Base-by-base conservation (phyloP, 2,888 invertebrate genomes). In the Eupithecia subfuscata region DNA sequence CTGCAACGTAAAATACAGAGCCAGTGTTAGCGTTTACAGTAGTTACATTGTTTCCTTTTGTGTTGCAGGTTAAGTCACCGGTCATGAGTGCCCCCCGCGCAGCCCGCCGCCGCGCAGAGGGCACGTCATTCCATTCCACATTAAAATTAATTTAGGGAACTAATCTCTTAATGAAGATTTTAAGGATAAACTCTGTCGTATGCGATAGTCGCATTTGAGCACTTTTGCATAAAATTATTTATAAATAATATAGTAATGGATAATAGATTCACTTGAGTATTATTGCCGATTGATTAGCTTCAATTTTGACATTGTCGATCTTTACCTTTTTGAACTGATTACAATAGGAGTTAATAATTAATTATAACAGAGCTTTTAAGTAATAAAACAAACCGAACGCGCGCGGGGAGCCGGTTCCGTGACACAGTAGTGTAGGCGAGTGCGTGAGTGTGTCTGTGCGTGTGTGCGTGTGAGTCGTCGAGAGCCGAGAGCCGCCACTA, bases 61-160 rank as follows among this genome's bases (percentile, higher is more conserved):
- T 88, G 88, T 93, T 91, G 78, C 95, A 95, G 95, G 92, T 93
- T 94, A 95, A 95, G 95, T 92, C 91, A 92, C 91, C 93, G 93
- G 92, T 90, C 89, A 92, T 90, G 93, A 89, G 90, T 88, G 91
- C 87, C 90, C 90, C 89, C 82, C 90, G 63, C 65, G 65, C 37
- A 89, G 88, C 87, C 85, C 86, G 86, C 87, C 89, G 88, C 90
- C 88, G 90, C 92, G 92, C 91, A 82, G 91, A 92, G 92, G 93
- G 89, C 91, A 89, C 90, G 89, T 92, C 93, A 91, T 94, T 95
- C 92, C 95, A 95, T 95, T 95, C 94, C 95, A 95, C 94, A 91
- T 89, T 89, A 86, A 78, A 63, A 89, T 91, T 94, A 93, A 93
- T 92, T 90, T 94, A 94, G 94, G 94, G 88, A 90, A 92, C 84